Percentiles rank a stretch among this genome's conserved stretches.
These are phyloP conservation scores for Glomeris maerens DNA, from an alignment of 1,140 invertebrate species.

Conservation along the genomic window DNA sequence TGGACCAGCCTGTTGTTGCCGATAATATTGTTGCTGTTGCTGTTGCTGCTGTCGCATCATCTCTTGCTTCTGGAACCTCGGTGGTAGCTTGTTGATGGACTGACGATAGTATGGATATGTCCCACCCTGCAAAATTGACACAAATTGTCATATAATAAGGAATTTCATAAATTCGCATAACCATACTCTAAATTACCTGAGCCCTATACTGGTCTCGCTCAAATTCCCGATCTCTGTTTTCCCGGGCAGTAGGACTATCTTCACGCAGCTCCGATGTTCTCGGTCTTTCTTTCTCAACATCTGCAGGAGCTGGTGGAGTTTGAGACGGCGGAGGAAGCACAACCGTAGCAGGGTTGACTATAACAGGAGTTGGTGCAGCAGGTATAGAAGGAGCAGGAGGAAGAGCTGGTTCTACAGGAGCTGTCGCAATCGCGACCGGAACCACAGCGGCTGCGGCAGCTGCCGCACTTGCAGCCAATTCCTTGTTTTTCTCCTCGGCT, in stretches of 20 bases:
- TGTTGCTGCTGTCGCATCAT: conserved; percentile 20
- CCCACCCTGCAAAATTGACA: background rate
- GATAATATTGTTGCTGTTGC: conserved; percentile 18
- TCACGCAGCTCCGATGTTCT: conserved; percentile 41
- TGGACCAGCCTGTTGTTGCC: conserved; percentile 11
- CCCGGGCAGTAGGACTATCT: conserved; percentile 22
- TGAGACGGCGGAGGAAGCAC: too few species aligned
- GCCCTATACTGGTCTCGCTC: conserved; percentile 23
- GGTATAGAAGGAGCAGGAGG: too few species aligned
- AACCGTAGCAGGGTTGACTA: too few species aligned
- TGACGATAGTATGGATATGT: conserved; percentile 36
- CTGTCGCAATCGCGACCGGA: too few species aligned
- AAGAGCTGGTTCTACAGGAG: too few species aligned
- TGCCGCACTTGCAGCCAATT: conserved; percentile 33
- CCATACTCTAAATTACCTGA: background rate
- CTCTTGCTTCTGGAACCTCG: conserved; percentile 55
- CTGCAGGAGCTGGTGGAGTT: conserved; percentile 32
- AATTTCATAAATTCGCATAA: background rate
- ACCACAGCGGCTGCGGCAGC: background rate
- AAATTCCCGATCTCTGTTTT: conserved; percentile 28
- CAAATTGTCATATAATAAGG: background rate
- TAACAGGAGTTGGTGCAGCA: too few species aligned
- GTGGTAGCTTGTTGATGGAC: conserved; percentile 65
- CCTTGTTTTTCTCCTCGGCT: conserved; percentile 26
- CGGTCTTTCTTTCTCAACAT: conserved; percentile 39